phyloP scores from a whole-genome alignment of 2,888 invertebrate species.

The Drosophila antonietae region DNA sequence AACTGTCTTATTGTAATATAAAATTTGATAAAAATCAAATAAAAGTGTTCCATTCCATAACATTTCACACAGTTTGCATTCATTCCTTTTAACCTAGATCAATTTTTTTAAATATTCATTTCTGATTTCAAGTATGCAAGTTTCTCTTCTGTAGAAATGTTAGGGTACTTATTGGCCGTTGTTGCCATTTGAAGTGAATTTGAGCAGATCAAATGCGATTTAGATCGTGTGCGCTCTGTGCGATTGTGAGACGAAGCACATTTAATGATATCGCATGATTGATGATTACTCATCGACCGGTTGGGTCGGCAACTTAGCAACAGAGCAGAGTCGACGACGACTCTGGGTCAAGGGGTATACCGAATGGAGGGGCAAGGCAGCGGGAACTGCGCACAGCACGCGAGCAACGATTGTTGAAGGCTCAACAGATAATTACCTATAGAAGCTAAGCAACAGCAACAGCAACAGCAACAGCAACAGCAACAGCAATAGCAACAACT shows the following conservation, averaged over 20 bases:
- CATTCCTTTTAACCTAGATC: neutral
- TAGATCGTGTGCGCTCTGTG: constrained; percentile 58
- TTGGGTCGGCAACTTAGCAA: constrained; percentile 39
- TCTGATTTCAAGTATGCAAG: neutral
- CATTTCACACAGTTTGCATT: neutral
- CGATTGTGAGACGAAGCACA: constrained; percentile 66
- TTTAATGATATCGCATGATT: constrained; percentile 79
- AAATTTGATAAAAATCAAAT: neutral
- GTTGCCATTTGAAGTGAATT: constrained; percentile 1
- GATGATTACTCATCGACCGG: constrained; percentile 81
- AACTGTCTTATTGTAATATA: neutral
- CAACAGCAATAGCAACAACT: constrained; percentile 24
- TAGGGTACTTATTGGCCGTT: constrained; percentile 28
- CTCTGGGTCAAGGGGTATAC: neutral
- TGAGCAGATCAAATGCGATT: constrained; percentile 53
- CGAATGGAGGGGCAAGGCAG: neutral
- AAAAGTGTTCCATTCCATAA: neutral
- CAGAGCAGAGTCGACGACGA: neutral
- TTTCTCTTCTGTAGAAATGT: neutral
- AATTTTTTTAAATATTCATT: no score
- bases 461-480: constrained; percentile 6
- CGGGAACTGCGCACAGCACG: constrained; percentile 56
- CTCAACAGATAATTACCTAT: constrained; percentile 75
- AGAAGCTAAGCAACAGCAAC: constrained; percentile 38
- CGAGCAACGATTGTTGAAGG: constrained; percentile 72